Evolutionary conservation across 2,113 vertebrate species (phyloP).

Genomic region (Gavia stellata): DNA sequence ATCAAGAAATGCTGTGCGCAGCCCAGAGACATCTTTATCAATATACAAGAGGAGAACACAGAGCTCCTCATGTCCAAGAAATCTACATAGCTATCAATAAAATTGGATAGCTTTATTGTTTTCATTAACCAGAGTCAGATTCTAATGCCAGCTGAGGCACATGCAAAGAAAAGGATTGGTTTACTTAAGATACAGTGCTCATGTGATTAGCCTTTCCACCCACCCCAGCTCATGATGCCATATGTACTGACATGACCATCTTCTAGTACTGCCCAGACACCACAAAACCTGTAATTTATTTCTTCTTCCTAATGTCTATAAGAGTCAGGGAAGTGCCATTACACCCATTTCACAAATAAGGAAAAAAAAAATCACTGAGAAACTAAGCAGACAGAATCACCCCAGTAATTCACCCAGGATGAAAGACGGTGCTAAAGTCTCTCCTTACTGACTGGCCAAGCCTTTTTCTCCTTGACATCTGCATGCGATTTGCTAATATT

Average conservation of each 20-base stretch:
- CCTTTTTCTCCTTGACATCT: background rate
- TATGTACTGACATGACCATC: background rate
- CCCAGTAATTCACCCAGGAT: background rate
- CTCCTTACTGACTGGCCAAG: background rate
- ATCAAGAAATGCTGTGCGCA: background rate
- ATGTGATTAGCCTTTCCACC: conserved; percentile 38
- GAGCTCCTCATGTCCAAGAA: background rate
- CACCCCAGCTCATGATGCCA: background rate
- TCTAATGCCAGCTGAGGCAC: conserved; percentile 21
- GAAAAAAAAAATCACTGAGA: background rate
- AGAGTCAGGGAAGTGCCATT: background rate
- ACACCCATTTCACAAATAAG: background rate
- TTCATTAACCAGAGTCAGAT: conserved; percentile 38
- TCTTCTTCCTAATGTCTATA: background rate
- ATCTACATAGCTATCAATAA: conserved; percentile 31
- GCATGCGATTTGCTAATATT: conserved; percentile 1
- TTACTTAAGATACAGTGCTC: conserved; percentile 9
- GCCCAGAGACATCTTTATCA: background rate
- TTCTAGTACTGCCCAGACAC: background rate
- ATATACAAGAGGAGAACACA: background rate
- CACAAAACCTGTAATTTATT: background rate
- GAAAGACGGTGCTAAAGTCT: background rate
- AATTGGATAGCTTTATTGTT: conserved; percentile 15
- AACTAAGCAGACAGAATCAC: background rate
- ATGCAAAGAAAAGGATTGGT: background rate